phyloP scores from a whole-genome alignment of 2,113 vertebrate species.

The Bos indicus region DNA sequence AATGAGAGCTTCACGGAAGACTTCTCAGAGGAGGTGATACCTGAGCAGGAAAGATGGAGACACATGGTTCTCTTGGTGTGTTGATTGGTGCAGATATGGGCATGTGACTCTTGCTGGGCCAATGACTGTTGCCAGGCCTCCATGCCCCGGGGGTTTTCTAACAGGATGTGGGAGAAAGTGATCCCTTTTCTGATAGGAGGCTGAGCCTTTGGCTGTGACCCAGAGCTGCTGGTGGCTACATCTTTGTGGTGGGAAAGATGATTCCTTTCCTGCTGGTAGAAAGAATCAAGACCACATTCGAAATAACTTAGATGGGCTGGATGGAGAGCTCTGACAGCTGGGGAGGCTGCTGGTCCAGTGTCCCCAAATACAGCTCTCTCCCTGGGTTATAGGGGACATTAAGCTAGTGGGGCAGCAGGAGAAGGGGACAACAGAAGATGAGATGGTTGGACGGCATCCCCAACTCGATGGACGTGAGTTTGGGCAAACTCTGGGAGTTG shows the following conservation, averaged over 20 bases:
- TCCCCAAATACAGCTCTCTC: not conserved
- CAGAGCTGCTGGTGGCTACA: not conserved
- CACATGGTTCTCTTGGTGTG: not conserved
- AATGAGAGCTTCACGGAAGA: not conserved
- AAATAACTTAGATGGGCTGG: no score
- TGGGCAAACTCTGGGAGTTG: not conserved
- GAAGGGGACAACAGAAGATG: not conserved
- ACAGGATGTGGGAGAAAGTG: not conserved
- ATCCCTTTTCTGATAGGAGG: no score
- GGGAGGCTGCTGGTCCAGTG: not conserved
- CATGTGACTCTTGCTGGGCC: not conserved
- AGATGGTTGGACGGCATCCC: not conserved
- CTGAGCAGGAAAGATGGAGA: not conserved
- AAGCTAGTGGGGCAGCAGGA: not conserved
- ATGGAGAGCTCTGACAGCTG: not conserved
- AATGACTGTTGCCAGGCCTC: not conserved
- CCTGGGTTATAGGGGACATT: not conserved
- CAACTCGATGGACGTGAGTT: not conserved
- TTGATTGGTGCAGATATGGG: not conserved
- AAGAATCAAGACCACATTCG: not conserved
- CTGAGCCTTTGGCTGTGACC: not conserved
- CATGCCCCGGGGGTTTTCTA: accelerated
- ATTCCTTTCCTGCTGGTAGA: not conserved
- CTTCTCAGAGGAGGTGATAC: not conserved
- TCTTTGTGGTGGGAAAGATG: not conserved